Evolutionary conservation across 1,140 invertebrate species (phyloP), one percentile per base, ranked within the genome.

Genomic region (Monochamus saltuarius): DNA sequence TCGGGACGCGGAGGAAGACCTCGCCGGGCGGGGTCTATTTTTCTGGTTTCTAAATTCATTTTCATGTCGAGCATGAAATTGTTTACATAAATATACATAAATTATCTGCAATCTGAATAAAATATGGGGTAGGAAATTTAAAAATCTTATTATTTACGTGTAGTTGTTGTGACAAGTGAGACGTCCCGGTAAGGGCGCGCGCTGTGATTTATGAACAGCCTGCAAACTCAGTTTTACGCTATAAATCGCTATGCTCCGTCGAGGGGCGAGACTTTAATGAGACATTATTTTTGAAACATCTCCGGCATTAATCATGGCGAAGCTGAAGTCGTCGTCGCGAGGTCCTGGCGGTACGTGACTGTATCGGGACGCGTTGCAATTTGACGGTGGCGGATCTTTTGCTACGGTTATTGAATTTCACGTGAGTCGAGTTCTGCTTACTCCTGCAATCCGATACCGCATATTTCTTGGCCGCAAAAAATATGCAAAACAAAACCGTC

Each of bases 231-330:
- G 65, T 69, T 65, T 65, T 57, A 54, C 35, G 56, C 63, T 52
- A 71, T 71, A 71, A 71, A 71, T 69, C 65, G 65, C 54, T 50
- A 59, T 59, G 59, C 50, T 54, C 34, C 46, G 67, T 49, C 54
- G 43, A 59, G 52, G 61, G 49, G 52, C 56, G 56, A 61, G 69
- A 71, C 69, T 61, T 67, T 71, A 71, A 71, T 71, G 69, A 69
- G 69, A 71, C 69, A 66, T 67, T 71, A 71, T 71, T 71, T 69
- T 68, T 71, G 67, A 64, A 69, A 67, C 62, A 65, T 67, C 63
- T 62, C 53, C 39, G 19, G 59, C 67, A 71, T 71, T 71, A 69
- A 71, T 71, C 69, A 71, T 59, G 59, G 39, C 50, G 47, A 39
- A 64, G 52, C 50, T 57, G 17, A 22, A 57, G 46, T 49, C 43